Evolutionary conservation across 2,113 vertebrate species (phyloP).

Genomic region (Odocoileus hemionus): DNA sequence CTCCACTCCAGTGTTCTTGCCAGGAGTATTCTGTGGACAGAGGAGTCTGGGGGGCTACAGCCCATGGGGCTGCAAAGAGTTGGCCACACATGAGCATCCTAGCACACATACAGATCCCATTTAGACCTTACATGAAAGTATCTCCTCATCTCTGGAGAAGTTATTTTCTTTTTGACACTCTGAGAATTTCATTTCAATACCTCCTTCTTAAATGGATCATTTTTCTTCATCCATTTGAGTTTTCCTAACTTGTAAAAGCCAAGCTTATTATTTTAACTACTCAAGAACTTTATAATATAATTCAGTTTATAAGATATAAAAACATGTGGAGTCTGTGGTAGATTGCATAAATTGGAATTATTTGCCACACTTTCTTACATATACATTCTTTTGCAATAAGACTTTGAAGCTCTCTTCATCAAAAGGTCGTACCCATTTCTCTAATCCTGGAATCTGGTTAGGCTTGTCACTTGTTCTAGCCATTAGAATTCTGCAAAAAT

Average conservation of each 20-base stretch:
- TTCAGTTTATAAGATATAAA: background rate
- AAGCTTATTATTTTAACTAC: background rate
- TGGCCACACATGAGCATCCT: background rate
- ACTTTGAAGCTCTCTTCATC: background rate
- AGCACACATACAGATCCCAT: background rate
- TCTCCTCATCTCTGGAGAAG: background rate
- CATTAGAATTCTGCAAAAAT: background rate
- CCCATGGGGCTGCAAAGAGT: background rate
- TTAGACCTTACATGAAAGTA: background rate
- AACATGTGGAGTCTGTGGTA: background rate
- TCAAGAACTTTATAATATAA: background rate
- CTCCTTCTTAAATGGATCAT: background rate
- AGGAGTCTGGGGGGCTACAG: background rate
- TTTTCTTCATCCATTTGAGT: background rate
- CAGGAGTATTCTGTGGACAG: background rate
- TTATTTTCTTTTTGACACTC: background rate
- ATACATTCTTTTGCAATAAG: background rate
- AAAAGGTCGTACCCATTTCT: background rate
- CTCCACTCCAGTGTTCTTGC: background rate
- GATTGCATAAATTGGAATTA: background rate
- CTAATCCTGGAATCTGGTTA: background rate
- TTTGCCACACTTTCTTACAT: background rate
- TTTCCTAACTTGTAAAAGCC: background rate
- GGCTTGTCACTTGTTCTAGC: background rate
- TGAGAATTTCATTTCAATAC: background rate